Evolutionary conservation across 1,140 invertebrate genomes (phyloP).

Genomic region (Drosophila mojavensis): DNA sequence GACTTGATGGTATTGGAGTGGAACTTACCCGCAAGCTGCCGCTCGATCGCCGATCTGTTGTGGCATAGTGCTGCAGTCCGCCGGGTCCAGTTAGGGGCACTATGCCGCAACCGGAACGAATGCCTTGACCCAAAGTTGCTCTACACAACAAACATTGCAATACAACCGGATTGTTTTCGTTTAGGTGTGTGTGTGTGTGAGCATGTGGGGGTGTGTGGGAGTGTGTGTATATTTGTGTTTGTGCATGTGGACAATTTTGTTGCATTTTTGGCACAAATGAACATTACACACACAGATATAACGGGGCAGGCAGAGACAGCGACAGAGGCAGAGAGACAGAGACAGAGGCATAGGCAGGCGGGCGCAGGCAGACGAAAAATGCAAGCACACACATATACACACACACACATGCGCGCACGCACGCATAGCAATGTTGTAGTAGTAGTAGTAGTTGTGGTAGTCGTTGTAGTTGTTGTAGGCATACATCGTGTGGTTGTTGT

Average conservation of each 20-base stretch:
- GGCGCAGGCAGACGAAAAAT: slow-evolving; percentile 50
- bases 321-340: slow-evolving; percentile 28
- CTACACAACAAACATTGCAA: slow-evolving; percentile 85
- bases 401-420: slow-evolving; percentile 19
- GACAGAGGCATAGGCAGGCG: slow-evolving; percentile 37
- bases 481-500: slow-evolving; percentile 17
- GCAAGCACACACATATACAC: slow-evolving; percentile 54
- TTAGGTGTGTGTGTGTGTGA: slow-evolving; percentile 35
- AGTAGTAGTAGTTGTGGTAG: slow-evolving; percentile 33
- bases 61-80: slow-evolving; percentile 84
- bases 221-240: slow-evolving; percentile 46
- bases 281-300: slow-evolving; percentile 53
- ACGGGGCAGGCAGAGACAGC: slow-evolving; percentile 43
- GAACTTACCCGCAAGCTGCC: slow-evolving; percentile 85
- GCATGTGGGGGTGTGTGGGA: not conserved
- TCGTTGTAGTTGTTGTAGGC: slow-evolving; percentile 38
- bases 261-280: slow-evolving; percentile 47
- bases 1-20: not conserved
- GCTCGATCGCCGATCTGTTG: slow-evolving; percentile 83
- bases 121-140: slow-evolving; percentile 87
- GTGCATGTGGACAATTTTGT: slow-evolving; percentile 59
- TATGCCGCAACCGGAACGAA: slow-evolving; percentile 85
- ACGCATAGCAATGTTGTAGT: slow-evolving; percentile 27
- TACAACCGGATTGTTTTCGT: slow-evolving; percentile 70
- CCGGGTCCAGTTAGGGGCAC: slow-evolving; percentile 85